Evolutionary conservation across 2,113 vertebrate genomes (phyloP).

Genomic region (Falcunculus frontatus): DNA sequence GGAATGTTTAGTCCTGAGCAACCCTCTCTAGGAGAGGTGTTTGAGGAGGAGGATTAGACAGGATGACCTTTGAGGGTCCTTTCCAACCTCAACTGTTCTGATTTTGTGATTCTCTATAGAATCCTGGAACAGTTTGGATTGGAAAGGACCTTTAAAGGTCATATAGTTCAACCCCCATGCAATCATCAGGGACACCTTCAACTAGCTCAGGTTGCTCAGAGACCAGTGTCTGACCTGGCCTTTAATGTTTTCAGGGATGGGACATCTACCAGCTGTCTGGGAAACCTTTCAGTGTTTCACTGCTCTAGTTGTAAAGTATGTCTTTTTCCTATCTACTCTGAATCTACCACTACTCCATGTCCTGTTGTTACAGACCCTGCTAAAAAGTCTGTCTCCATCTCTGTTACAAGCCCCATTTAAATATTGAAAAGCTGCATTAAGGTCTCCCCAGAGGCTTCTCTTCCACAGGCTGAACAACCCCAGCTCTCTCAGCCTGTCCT

Average conservation of each 20-base stretch:
- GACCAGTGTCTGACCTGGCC: not conserved
- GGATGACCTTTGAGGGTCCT: not conserved
- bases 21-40: not conserved
- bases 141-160: not conserved
- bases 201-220: not conserved
- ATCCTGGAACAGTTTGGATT: not conserved
- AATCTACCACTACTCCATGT: accelerated
- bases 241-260: not conserved
- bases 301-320: not conserved
- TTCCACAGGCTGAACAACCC: not conserved
- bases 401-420: not conserved
- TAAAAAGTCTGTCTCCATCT: no score
- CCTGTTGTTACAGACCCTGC: not conserved
- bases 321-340: not conserved
- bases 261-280: not conserved
- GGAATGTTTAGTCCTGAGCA: not conserved
- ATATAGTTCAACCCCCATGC: not conserved
- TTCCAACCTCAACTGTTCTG: not conserved
- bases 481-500: not conserved
- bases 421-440: no score
- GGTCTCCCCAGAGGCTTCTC: not conserved
- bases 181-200: not conserved
- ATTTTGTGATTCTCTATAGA: not conserved
- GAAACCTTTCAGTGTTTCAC: not conserved
- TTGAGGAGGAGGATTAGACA: not conserved